Evolutionary conservation across 2,888 invertebrate species (phyloP).

Genomic region (Melieria omissa): DNA sequence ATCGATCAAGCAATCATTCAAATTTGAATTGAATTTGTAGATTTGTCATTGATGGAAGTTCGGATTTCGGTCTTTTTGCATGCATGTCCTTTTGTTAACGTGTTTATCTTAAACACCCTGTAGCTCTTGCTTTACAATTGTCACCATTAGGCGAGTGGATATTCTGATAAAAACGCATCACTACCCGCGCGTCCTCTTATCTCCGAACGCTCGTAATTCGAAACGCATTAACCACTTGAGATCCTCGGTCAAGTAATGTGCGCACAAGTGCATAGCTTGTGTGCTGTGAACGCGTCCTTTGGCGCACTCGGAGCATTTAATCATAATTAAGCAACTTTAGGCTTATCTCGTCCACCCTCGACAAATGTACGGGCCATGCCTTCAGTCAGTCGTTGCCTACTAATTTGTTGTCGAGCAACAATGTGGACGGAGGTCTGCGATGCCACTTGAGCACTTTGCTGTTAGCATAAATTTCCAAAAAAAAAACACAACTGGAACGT

Average conservation of each 20-base stretch:
- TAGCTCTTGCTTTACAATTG: no score
- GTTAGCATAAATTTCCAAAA: background rate
- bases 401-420: no score
- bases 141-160: no score
- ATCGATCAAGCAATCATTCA: background rate
- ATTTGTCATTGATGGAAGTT: background rate
- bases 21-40: slow-evolving; percentile 3
- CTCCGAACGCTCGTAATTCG: slow-evolving; percentile 47
- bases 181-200: no score
- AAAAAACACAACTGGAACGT: slow-evolving; percentile 40
- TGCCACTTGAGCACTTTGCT: slow-evolving; percentile 10
- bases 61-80: background rate
- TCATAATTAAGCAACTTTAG: slow-evolving; percentile 25
- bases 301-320: slow-evolving; percentile 1
- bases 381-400: no score
- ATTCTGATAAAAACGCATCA: no score
- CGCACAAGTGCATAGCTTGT: background rate
- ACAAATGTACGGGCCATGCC: background rate
- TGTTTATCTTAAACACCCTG: no score
- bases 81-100: background rate
- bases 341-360: slow-evolving; percentile 19
- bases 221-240: slow-evolving; percentile 58
- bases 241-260: slow-evolving; percentile 2
- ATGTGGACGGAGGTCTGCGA: background rate
- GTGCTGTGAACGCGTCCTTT: background rate